phyloP scores from a whole-genome alignment of 2,888 invertebrate species.

The Nemotelus pantherinus region DNA sequence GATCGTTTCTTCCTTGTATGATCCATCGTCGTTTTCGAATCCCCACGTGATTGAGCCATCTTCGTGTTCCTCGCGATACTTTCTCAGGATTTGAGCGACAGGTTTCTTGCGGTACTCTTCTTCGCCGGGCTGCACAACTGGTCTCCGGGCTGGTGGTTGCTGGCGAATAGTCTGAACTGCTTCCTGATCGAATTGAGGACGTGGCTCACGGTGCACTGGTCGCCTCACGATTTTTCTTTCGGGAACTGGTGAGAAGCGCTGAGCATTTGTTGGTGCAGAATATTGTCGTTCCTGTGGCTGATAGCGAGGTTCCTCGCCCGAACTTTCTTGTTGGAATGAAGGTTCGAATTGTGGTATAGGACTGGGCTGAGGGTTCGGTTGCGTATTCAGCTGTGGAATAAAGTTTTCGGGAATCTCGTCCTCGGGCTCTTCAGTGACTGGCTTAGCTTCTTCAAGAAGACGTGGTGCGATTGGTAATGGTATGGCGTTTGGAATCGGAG shows the following conservation, averaged over 20 bases:
- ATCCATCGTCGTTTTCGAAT: constrained; percentile 87
- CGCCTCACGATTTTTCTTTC: constrained; percentile 60
- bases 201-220: constrained; percentile 66
- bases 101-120: constrained; percentile 69
- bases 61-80: constrained; percentile 80
- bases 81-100: constrained; percentile 75
- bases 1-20: constrained; percentile 85
- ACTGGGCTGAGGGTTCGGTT: constrained; percentile 59
- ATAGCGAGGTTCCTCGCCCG: constrained; percentile 48
- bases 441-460: constrained; percentile 67
- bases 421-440: constrained; percentile 75
- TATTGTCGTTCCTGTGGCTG: constrained; percentile 50
- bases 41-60: constrained; percentile 87
- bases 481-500: constrained; percentile 65
- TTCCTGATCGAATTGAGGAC: constrained; percentile 68
- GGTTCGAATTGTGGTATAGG: constrained; percentile 60
- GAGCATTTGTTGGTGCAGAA: constrained; percentile 34
- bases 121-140: constrained; percentile 62
- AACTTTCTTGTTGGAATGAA: constrained; percentile 58
- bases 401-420: constrained; percentile 70
- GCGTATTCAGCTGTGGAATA: constrained; percentile 64
- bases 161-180: constrained; percentile 63
- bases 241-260: constrained; percentile 28
- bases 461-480: constrained; percentile 65
- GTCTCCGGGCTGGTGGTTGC: constrained; percentile 56